Base-by-base conservation (phyloP, 2,797 vertebrate genomes). In the Setipinna tenuifilis region DNA sequence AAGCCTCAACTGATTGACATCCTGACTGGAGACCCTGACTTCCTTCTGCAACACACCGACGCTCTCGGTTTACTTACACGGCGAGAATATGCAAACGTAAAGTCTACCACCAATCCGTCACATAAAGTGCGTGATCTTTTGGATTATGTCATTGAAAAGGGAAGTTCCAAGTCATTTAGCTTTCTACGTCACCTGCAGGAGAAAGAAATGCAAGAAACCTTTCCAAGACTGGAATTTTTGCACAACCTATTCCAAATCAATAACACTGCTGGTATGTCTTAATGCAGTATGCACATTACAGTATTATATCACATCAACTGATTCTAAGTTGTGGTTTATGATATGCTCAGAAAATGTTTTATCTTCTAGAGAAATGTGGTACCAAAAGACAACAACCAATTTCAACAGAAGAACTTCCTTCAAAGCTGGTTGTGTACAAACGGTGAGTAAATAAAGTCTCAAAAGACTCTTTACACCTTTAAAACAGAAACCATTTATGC, bases 31-130 rank as follows among this genome's bases (percentile, higher is more conserved):
- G 94, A 96, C 35, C 86, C 95, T 1, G 93, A 96, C 82, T 91
- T 93, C 59, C 87, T 96, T 58, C 92, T 96, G 87, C 95, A 96
- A 92, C 91, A 92, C n/a, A 94, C 93, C 61, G 91, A 95, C 83
- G 90, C 95, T 25, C 84, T 84, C 80, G 0, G 0, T 3, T 88
- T 96, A 87, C 88, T 95, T 82, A 91, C 94, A 83, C 59, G 0
- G 58, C 80, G 6, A 0, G 88, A 90, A 87, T 96, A 96, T 87
- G 78, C 93, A 82, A 89, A 89, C 44, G 84, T 95, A 16, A 95
- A 94, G 90, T 85, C 90, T 14, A 87, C 88, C 6, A 68, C 1
- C 1, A 10, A 57, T 35, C 93, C 94, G 0, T 89, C 83, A 78
- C 86, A 93, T 48, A 93, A 95, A 87, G 90, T 93, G 25, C 93